Evolutionary conservation across 2,797 vertebrate genomes (phyloP).

Genomic region (Allobates femoralis): DNA sequence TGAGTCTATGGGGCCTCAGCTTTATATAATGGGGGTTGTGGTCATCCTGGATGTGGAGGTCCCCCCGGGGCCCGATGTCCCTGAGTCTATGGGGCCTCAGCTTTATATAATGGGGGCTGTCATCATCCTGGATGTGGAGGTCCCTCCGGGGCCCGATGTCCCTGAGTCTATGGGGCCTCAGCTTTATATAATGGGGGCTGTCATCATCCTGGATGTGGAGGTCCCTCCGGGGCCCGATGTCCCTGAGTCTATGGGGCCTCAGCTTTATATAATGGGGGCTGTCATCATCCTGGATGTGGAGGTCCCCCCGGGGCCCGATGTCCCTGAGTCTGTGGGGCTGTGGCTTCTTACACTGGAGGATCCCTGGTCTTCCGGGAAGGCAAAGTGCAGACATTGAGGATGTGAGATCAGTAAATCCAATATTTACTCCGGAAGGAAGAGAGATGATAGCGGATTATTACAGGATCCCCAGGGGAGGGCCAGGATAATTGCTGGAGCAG

Average conservation of each 20-base stretch:
- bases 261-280: no score
- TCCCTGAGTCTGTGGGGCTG: background rate
- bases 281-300: no score
- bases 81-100: no score
- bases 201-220: no score
- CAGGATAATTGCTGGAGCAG: constrained; percentile 35
- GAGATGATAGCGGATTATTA: constrained; percentile 61
- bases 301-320: background rate
- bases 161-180: no score
- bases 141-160: background rate
- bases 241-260: background rate
- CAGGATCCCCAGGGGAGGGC: constrained; percentile 33
- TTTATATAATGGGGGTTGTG: no score
- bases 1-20: no score
- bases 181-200: no score
- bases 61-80: background rate
- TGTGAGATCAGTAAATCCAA: constrained; percentile 63
- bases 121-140: no score
- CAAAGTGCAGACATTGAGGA: constrained; percentile 17
- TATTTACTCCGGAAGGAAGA: constrained; percentile 63
- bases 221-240: background rate
- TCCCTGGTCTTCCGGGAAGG: constrained; percentile 13
- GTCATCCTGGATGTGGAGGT: no score
- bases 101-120: no score
- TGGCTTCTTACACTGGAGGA: background rate